phyloP scores from a whole-genome alignment of 2,113 vertebrate species.

The mouse (Mus musculus) region DNA sequence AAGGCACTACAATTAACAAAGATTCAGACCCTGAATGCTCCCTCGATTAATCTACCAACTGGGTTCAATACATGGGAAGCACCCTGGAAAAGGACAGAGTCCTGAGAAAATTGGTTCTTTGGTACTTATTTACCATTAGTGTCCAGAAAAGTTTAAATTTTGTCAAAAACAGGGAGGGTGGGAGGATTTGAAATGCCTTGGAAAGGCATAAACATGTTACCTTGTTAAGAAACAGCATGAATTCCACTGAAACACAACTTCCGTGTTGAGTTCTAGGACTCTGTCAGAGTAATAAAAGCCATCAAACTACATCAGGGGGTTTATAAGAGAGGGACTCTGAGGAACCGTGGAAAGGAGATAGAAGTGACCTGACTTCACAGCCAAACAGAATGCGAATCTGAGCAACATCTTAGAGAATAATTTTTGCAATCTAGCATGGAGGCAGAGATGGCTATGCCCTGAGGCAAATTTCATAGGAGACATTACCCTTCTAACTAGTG shows the following conservation, averaged over 20 bases:
- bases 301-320: background rate
- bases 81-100: background rate
- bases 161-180: background rate
- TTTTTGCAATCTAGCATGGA: background rate
- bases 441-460: background rate
- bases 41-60: constrained; percentile 7
- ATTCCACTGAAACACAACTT: background rate
- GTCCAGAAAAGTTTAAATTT: constrained; percentile 33
- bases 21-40: background rate
- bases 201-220: background rate
- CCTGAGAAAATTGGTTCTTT: background rate
- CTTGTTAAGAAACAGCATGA: background rate
- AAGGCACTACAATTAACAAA: background rate
- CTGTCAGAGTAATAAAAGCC: background rate
- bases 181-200: background rate
- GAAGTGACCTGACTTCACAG: background rate
- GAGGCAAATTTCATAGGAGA: background rate
- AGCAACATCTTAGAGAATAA: background rate
- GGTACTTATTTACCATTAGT: background rate
- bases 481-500: background rate
- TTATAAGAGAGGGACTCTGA: background rate
- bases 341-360: background rate
- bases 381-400: background rate
- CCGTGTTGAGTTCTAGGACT: background rate
- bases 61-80: background rate